Evolutionary conservation across 2,113 vertebrate species (phyloP).

Genomic region (Pterophyllum scalare): DNA sequence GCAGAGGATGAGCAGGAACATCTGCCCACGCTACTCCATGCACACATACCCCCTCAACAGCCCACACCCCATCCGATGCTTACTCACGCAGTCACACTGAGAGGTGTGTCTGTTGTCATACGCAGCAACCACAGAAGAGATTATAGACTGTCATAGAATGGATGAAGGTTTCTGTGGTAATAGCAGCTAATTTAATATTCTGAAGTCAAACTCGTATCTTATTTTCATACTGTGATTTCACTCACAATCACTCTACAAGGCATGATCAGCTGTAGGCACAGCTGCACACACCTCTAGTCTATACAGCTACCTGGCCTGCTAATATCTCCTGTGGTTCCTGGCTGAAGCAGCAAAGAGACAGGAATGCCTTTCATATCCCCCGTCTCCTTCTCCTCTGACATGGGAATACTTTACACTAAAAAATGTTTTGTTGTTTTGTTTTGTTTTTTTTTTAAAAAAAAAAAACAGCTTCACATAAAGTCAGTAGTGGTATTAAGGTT

Average conservation of each 20-base stretch:
- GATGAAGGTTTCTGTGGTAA: conserved; percentile 61
- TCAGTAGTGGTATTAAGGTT: neutral
- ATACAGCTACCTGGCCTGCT: neutral
- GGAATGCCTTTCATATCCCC: neutral
- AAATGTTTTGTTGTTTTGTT: neutral
- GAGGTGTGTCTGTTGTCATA: conserved; percentile 21
- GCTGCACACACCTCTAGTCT: neutral
- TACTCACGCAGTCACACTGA: conserved; percentile 11
- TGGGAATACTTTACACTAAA: neutral
- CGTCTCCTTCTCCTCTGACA: neutral
- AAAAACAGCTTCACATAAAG: neutral
- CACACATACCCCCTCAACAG: conserved; percentile 17
- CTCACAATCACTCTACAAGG: neutral
- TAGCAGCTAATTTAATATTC: conserved; percentile 48
- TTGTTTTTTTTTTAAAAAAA: no score
- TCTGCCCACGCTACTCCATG: conserved; percentile 35
- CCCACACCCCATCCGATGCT: conserved; percentile 28
- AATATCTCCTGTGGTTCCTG: neutral
- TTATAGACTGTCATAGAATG: conserved; percentile 4
- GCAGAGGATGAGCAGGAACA: conserved; percentile 32
- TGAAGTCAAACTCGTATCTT: conserved; percentile 38
- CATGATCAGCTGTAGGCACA: conserved; percentile 1
- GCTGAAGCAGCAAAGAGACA: neutral
- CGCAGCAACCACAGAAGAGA: conserved; percentile 16
- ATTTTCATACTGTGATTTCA: conserved; percentile 28